Evolutionary conservation across 2,888 invertebrate species (phyloP).

Genomic region (Orgyia antiqua): DNA sequence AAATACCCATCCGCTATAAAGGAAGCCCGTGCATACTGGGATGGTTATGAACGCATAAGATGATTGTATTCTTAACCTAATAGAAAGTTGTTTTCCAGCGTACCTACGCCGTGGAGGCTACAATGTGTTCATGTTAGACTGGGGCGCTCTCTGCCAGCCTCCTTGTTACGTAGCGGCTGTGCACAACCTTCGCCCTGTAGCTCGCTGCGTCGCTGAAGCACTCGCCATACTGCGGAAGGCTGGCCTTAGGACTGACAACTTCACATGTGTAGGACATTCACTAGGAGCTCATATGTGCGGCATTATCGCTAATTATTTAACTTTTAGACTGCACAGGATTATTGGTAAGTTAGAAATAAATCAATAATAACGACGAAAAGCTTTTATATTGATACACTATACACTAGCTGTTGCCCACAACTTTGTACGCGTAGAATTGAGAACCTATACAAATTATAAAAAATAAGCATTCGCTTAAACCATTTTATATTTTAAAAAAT

Average conservation of each 20-base stretch:
- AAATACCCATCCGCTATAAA: no score
- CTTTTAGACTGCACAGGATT: slow-evolving; percentile 85
- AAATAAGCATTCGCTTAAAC: no score
- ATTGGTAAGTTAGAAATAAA: slow-evolving; percentile 78
- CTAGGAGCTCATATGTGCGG: slow-evolving; percentile 88
- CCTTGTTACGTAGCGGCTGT: slow-evolving; percentile 88
- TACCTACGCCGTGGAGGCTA: slow-evolving; percentile 85
- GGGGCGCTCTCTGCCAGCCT: slow-evolving; percentile 83
- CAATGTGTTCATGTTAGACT: slow-evolving; percentile 87
- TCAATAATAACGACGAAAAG: no score
- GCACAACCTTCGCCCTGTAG: slow-evolving; percentile 84
- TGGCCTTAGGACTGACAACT: slow-evolving; percentile 80
- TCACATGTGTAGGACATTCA: slow-evolving; percentile 88
- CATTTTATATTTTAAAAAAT: no score
- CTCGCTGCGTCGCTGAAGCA: slow-evolving; percentile 82
- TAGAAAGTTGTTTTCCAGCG: no score
- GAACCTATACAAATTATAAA: no score
- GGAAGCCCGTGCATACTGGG: no score
- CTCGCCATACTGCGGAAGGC: slow-evolving; percentile 80
- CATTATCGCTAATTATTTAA: slow-evolving; percentile 83
- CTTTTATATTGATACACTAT: no score
- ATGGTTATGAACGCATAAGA: no score
- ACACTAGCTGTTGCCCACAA: no score
- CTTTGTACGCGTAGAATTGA: no score
- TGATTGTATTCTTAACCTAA: no score